These are phyloP conservation scores for Malachius bipustulatus DNA, from an alignment of 2,888 invertebrate species.

Conservation along the genomic window DNA sequence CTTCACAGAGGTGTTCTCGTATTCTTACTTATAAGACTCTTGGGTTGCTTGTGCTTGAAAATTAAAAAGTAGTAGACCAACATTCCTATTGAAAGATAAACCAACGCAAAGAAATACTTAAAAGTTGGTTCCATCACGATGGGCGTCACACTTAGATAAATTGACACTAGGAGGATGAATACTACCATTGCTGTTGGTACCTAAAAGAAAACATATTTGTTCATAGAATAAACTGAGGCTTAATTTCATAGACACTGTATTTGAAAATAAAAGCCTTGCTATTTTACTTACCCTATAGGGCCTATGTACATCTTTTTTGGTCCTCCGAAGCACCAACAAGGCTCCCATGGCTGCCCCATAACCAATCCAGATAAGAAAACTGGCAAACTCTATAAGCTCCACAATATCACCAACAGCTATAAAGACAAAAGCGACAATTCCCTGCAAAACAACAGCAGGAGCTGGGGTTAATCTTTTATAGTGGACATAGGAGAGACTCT, in stretches of 20 bases:
- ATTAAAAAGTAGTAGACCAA: conserved; percentile 64
- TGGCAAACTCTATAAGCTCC: conserved; percentile 71
- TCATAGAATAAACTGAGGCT: conserved; percentile 1
- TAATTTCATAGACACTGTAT: conserved; percentile 1
- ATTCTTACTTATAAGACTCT: conserved; percentile 19
- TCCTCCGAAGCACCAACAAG: conserved; percentile 58
- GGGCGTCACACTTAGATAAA: conserved; percentile 63
- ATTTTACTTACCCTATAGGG: conserved; percentile 50
- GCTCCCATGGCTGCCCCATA: conserved; percentile 75
- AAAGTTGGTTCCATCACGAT: conserved; percentile 62
- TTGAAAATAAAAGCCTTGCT: not conserved
- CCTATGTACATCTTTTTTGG: conserved; percentile 52
- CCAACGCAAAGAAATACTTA: conserved; percentile 64
- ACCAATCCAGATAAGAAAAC: conserved; percentile 80
- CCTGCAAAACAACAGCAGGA: conserved; percentile 72
- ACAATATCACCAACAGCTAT: conserved; percentile 62
- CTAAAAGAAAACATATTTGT: conserved; percentile 27
- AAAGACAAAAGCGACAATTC: conserved; percentile 57
- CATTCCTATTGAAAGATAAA: conserved; percentile 58
- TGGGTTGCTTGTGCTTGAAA: conserved; percentile 53
- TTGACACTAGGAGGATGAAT: conserved; percentile 55
- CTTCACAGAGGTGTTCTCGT: conserved; percentile 6
- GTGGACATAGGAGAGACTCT: conserved; percentile 69
- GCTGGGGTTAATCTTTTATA: conserved; percentile 61
- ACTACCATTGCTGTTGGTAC: conserved; percentile 62